phyloP scores from a whole-genome alignment of 1,140 invertebrate species.

The Dolichoris vasculosae region DNA sequence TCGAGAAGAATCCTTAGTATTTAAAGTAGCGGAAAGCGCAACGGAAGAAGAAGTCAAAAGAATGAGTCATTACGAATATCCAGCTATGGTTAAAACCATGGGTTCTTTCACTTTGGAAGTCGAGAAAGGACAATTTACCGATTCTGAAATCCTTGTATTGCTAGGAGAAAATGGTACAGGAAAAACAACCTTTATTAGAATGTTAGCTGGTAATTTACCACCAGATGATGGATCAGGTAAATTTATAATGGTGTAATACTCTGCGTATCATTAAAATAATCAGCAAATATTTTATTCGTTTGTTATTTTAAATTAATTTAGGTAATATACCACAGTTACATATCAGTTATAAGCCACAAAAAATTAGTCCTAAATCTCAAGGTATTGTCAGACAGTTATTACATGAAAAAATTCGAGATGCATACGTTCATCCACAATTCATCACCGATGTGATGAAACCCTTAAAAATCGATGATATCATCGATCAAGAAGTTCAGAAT shows the following conservation, averaged over 20 bases:
- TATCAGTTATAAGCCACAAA: slow-evolving; percentile 99
- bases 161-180: slow-evolving; percentile 99
- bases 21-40: slow-evolving; percentile 98
- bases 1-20: slow-evolving; percentile 95
- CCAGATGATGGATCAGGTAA: slow-evolving; percentile 90
- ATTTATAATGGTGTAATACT: not conserved
- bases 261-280: not conserved
- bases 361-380: slow-evolving; percentile 98
- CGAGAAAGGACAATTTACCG: slow-evolving; percentile 95
- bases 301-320: slow-evolving; percentile 55
- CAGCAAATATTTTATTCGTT: not conserved
- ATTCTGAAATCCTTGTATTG: slow-evolving; percentile 99
- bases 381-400: slow-evolving; percentile 93
- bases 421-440: slow-evolving; percentile 97
- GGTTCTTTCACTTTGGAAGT: slow-evolving; percentile 90
- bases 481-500: slow-evolving; percentile 99
- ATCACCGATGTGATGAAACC: slow-evolving; percentile 99
- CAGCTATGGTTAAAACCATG: slow-evolving; percentile 88
- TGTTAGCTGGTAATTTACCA: slow-evolving; percentile 96
- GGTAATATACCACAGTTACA: slow-evolving; percentile 92
- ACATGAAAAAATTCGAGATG: slow-evolving; percentile 97
- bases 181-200: slow-evolving; percentile 99
- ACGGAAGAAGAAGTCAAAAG: slow-evolving; percentile 98
- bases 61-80: slow-evolving; percentile 97
- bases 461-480: slow-evolving; percentile 97